Evolutionary conservation across 1,140 invertebrate genomes (phyloP), one percentile per base, ranked within the genome.

Genomic region (Neodiprion virginianus): DNA sequence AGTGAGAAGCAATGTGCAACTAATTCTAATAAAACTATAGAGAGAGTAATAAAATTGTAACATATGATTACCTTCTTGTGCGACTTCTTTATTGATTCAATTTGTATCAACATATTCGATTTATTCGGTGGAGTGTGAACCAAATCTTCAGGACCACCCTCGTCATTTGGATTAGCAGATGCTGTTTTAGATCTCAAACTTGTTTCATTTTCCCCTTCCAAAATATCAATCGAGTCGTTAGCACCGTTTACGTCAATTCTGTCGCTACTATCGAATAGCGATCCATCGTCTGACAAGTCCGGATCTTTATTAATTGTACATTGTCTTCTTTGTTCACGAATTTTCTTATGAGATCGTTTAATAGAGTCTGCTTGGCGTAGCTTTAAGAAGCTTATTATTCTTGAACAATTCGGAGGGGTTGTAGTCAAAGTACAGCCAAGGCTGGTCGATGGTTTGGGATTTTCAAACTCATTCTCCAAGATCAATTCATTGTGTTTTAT

Each of bases 211-310:
- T 23, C 40, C 2, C 11, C 67, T 10, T 69, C 67, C 11, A 61
- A 7, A 23, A 14, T 69, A 17, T 69, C 40, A 7, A 23, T 69
- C 67, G 40, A 4, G 21, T 69, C 67, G 40, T 69, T 21, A 23
- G 12, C 14, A 14, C 21, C 67, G 67, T 47, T 23, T 21, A 12
- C 77, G 76, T 75, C 77, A 74, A 68, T 75, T 78, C 77, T 21
- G 69, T 50, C 65, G 12, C 79, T 78, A 9, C 82, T 81, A 7
- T 81, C 82, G 73, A 86, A 87, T 74, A 86, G 81, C 0, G 85
- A 86, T n/a, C 86, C 85, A 74, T 87, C 85, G 47, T 87, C 82
- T 1, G 84, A 86, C 8, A 85, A 73, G 47, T 83, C 78, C 10
- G 67, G 72, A 72, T 83, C 79, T 10, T 72, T 67, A 11, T 75